phyloP scores from a whole-genome alignment of 2,888 invertebrate species.

The Hyposoter didymator region DNA sequence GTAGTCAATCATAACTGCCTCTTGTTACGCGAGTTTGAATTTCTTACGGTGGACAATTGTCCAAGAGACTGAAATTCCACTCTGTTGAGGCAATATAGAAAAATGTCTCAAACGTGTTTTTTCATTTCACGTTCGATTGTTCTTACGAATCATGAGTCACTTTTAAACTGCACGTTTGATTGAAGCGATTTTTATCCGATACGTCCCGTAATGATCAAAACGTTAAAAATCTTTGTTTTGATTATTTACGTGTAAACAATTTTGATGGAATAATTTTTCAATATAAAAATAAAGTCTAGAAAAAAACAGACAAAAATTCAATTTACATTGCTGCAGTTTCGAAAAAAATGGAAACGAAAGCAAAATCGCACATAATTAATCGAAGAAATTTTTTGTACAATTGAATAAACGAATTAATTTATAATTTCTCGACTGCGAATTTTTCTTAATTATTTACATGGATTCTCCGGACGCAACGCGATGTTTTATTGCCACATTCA shows the following conservation, averaged over 20 bases:
- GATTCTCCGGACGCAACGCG: neutral
- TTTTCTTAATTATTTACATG: neutral
- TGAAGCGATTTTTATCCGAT: neutral
- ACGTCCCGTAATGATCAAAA: neutral
- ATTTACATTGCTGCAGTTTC: neutral
- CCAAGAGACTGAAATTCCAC: conserved; percentile 8
- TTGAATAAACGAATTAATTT: no score
- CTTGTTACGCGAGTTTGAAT: neutral
- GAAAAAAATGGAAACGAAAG: neutral
- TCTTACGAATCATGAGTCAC: neutral
- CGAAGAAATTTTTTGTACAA: neutral
- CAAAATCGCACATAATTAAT: neutral
- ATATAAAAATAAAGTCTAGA: neutral
- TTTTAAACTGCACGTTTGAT: neutral
- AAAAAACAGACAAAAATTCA: neutral
- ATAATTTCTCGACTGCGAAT: no score
- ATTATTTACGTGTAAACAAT: neutral
- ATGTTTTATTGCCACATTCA: neutral
- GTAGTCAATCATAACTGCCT: neutral
- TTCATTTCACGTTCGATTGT: neutral
- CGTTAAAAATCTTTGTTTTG: neutral
- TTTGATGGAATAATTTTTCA: neutral
- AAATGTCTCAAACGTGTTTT: neutral
- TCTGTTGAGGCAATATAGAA: neutral
- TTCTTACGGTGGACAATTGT: neutral